Evolutionary conservation across 2,888 invertebrate genomes (phyloP), one percentile per base, ranked within the genome.

Genomic region (Hydriomena furcata): DNA sequence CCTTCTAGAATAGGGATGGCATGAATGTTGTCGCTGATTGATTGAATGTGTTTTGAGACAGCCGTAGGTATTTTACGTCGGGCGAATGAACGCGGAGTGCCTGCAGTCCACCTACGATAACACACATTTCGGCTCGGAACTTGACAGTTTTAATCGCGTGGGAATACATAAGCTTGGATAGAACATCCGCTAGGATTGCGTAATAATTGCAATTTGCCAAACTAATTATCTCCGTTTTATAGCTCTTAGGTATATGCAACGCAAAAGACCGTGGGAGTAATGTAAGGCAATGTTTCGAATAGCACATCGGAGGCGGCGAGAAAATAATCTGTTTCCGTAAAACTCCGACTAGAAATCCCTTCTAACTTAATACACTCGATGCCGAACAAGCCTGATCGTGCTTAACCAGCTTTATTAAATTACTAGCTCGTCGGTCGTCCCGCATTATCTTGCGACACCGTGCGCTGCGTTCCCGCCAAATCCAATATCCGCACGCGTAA

Each of bases 401-500:
- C 60, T 58, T 61, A 61, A 56, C 57, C 58, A 64, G 58, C 64
- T 61, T 63, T 65, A 65, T 65, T 64, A 64, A 62, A 65, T 61
- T 61, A 63, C 62, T 55, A 56, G 56, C 38, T 48, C 36, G 56
- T 58, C 57, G 58, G 13, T 27, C 57, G 58, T 55, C 62, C 60
- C 58, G 58, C 68, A 72, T 71, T 80, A 83, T 79, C 84, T 80
- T 72, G 73, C 78, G 77, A 76, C 76, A 73, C 69, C 71, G 68
- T 70, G 71, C 67, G 70, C 70, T 66, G 66, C 66, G 70, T 70
- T 73, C 72, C 74, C 77, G 79, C 82, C 85, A 78, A 84, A 85
- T 82, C 86, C 87, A 89, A 89, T 89, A 88, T 84, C 85, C 87
- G 79, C 72, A 78, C 83, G 82, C 82, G 85, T 84, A 88, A 89